A percentile compares a stretch with the other conserved stretches of the same genome.
These are phyloP conservation scores for Euspilapteryx auroguttella DNA, from an alignment of 2,888 invertebrate species.

Conservation along the genomic window DNA sequence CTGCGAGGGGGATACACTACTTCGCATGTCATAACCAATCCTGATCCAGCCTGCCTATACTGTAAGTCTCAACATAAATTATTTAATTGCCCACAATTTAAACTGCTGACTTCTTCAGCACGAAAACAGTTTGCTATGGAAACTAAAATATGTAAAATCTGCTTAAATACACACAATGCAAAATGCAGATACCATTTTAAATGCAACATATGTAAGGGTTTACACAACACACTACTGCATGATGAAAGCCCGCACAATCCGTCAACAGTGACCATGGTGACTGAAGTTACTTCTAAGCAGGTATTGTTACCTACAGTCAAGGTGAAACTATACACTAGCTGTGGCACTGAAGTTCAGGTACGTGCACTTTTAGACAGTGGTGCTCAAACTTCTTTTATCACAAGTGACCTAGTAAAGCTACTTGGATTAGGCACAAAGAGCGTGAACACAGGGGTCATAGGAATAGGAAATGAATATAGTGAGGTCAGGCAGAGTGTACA, in stretches of 20 bases:
- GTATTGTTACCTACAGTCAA: constrained; percentile 2
- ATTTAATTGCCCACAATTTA: constrained; percentile 5
- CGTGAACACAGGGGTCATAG: neutral
- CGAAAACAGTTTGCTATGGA: constrained; percentile 3
- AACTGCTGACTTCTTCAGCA: constrained; percentile 2
- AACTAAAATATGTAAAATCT: constrained; percentile 6
- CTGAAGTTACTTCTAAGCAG: constrained; percentile 4
- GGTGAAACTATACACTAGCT: neutral
- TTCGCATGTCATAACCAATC: too few species aligned
- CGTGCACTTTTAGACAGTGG: neutral
- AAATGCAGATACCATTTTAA: constrained; percentile 7
- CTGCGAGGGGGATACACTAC: too few species aligned
- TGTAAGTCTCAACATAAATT: constrained; percentile 8
- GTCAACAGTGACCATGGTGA: constrained; percentile 1
- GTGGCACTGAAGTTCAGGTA: neutral
- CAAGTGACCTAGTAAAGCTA: neutral
- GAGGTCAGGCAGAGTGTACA: neutral
- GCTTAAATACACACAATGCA: constrained; percentile 5
- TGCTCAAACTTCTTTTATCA: neutral
- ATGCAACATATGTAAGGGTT: constrained; percentile 7
- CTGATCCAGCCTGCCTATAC: constrained; percentile 3
- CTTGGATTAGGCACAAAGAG: neutral
- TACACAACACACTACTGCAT: constrained; percentile 7
- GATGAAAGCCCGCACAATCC: constrained; percentile 3
- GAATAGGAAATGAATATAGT: neutral